A percentile compares a stretch with the other conserved stretches of the same genome.
These are phyloP conservation scores for Minunthozetes semirufus DNA, from an alignment of 2,888 invertebrate species.

Conservation along the genomic window DNA sequence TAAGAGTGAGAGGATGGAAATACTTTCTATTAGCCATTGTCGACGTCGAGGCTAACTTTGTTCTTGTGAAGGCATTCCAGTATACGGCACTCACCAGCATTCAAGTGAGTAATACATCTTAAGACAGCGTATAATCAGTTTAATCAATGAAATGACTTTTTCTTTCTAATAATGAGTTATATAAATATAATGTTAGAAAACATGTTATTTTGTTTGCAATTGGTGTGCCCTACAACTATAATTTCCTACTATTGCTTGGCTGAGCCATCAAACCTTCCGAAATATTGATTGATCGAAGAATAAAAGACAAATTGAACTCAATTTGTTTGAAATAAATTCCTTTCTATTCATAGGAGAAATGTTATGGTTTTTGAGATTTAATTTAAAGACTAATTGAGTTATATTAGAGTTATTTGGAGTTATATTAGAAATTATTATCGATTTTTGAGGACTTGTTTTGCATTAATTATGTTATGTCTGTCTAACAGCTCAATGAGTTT, in stretches of 20 bases:
- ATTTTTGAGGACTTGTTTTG: neutral
- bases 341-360: neutral
- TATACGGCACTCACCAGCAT: constrained; percentile 65
- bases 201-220: neutral
- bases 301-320: neutral
- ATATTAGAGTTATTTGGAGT: neutral
- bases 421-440: neutral
- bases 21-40: constrained; percentile 67
- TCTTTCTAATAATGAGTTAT: neutral
- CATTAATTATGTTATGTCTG: neutral
- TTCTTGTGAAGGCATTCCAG: constrained; percentile 71
- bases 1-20: constrained; percentile 67
- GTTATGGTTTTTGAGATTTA: neutral
- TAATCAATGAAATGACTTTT: neutral
- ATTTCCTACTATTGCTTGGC: neutral
- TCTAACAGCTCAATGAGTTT: neutral
- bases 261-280: neutral
- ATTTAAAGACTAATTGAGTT: neutral
- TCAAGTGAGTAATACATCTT: constrained; percentile 54
- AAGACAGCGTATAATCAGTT: neutral
- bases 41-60: constrained; percentile 78
- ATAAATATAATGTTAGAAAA: neutral
- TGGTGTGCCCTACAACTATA: neutral
- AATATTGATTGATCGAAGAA: neutral
- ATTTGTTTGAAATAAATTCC: neutral